phyloP scores from a whole-genome alignment of 2,113 vertebrate species.

The Albula goreensis region DNA sequence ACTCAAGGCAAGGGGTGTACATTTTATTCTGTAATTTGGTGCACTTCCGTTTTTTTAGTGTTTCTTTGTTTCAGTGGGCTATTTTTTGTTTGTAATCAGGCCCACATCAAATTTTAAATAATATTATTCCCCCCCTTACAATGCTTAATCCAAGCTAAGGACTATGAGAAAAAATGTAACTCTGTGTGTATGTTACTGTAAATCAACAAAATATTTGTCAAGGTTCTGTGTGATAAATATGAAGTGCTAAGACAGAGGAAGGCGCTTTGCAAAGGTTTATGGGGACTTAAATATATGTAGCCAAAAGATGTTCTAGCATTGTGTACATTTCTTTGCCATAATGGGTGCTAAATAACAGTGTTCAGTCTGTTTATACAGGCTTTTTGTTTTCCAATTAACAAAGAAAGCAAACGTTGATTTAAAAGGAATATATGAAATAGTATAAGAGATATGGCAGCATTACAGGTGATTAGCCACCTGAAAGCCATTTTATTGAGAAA shows the following conservation, averaged over 20 bases:
- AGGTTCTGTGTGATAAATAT: slow-evolving; percentile 31
- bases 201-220: slow-evolving; percentile 38
- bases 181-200: slow-evolving; percentile 62
- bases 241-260: slow-evolving; percentile 33
- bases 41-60: slow-evolving; percentile 34
- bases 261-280: slow-evolving; percentile 24
- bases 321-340: slow-evolving; percentile 70
- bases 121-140: slow-evolving; percentile 42
- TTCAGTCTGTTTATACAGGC: slow-evolving; percentile 63
- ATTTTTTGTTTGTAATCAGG: slow-evolving; percentile 9
- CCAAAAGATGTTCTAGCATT: slow-evolving; percentile 67
- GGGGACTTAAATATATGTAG: slow-evolving; percentile 63
- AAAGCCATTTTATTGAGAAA: slow-evolving; percentile 73
- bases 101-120: slow-evolving; percentile 43
- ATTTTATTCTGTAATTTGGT: slow-evolving; percentile 28
- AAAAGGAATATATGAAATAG: slow-evolving; percentile 17
- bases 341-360: slow-evolving; percentile 78
- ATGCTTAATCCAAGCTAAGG: slow-evolving; percentile 56
- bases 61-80: slow-evolving; percentile 46
- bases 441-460: slow-evolving; percentile 42
- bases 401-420: background rate
- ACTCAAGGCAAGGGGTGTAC: slow-evolving; percentile 29
- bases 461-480: slow-evolving; percentile 44
- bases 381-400: slow-evolving; percentile 39
- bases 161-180: slow-evolving; percentile 50